These are phyloP conservation scores for Gerris buenoi DNA, from an alignment of 1,140 invertebrate species.

Conservation along the genomic window DNA sequence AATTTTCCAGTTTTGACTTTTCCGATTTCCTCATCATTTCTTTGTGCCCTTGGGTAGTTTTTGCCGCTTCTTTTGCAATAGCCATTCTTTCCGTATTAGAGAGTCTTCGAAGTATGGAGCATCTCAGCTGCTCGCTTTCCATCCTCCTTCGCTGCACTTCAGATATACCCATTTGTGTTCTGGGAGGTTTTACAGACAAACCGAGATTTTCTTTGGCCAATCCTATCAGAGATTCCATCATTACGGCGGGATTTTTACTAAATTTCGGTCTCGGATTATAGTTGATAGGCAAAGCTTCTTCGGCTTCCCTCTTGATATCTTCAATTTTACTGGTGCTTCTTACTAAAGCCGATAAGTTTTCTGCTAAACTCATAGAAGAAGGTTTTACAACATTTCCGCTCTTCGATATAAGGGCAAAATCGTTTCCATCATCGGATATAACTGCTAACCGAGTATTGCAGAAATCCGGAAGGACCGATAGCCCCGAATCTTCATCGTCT, in stretches of 20 bases:
- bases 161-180: not conserved
- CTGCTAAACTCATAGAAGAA: not conserved
- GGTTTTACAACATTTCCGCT: not conserved
- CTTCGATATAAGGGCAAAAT: not conserved
- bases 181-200: not conserved
- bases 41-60: not conserved
- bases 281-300: not conserved
- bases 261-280: not conserved
- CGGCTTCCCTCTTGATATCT: not conserved
- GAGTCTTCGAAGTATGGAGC: not conserved
- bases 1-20: not conserved
- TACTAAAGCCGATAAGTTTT: not conserved
- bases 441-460: not conserved
- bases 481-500: not conserved
- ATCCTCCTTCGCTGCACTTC: not conserved
- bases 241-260: not conserved
- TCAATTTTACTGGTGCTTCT: not conserved
- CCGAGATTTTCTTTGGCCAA: not conserved
- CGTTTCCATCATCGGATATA: not conserved
- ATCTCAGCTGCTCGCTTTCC: not conserved
- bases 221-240: not conserved
- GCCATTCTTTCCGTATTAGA: not conserved
- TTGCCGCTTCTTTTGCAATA: not conserved
- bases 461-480: not conserved
- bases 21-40: not conserved